A percentile compares a stretch with the other conserved stretches of the same genome.
Evolutionary conservation across 2,113 vertebrate species (phyloP).

Genomic region (Guaruba guarouba): DNA sequence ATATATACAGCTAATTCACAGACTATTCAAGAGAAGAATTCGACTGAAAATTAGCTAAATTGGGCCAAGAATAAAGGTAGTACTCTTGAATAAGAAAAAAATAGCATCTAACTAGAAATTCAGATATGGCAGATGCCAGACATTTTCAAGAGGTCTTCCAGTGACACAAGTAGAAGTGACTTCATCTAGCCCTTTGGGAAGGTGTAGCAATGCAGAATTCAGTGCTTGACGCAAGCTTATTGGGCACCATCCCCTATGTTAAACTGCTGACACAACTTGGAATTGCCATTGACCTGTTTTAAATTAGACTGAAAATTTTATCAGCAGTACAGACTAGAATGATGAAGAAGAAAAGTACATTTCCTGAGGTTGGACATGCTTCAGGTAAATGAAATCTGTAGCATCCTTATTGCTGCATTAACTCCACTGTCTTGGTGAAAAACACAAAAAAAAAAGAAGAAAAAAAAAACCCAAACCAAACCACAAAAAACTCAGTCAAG

Average conservation of each 20-base stretch:
- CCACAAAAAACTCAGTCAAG: not conserved
- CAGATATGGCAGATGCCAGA: not conserved
- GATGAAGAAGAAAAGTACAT: not conserved
- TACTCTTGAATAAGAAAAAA: not conserved
- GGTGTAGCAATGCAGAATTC: not conserved
- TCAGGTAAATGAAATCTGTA: not conserved
- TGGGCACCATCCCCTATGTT: not conserved
- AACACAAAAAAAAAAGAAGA: not conserved
- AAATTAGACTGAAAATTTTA: not conserved
- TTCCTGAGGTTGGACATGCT: not conserved
- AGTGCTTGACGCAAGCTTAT: not conserved
- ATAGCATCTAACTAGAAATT: not conserved
- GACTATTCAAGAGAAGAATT: not conserved
- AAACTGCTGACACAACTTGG: not conserved
- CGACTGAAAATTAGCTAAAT: not conserved
- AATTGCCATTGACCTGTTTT: not conserved
- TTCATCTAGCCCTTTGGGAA: not conserved
- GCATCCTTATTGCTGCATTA: not conserved
- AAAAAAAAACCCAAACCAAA: not conserved
- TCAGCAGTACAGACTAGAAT: not conserved
- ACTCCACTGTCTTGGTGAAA: not conserved
- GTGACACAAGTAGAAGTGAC: not conserved
- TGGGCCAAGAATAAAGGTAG: not conserved
- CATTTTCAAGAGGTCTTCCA: not conserved
- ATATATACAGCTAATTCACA: not conserved